phyloP scores from a whole-genome alignment of 2,797 vertebrate species.

The Odontamblyopus rebecca region DNA sequence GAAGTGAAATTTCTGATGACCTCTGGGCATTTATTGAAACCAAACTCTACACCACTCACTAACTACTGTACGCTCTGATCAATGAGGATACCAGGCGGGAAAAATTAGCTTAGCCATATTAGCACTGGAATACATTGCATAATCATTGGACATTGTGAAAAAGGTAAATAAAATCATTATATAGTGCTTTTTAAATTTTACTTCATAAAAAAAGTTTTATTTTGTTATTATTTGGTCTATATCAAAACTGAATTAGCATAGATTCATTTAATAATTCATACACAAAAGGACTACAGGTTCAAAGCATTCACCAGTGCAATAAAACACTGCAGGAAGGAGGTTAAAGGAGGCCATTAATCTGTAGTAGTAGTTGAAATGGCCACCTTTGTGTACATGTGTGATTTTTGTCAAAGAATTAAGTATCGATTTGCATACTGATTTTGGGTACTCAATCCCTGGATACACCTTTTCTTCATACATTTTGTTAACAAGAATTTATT shows the following conservation, averaged over 20 bases:
- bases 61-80: slow-evolving; percentile 25
- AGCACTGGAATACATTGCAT: not conserved
- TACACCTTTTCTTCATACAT: not conserved
- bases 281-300: not conserved
- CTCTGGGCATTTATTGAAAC: slow-evolving; percentile 24
- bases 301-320: not conserved
- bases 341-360: not conserved
- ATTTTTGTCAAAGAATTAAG: not conserved
- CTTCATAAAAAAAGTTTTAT: too few species aligned
- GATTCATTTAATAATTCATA: not conserved
- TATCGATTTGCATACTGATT: too few species aligned
- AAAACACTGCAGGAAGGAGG: not conserved
- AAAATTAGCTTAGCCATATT: not conserved
- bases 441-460: not conserved
- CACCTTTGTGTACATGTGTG: not conserved
- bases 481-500: not conserved
- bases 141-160: not conserved
- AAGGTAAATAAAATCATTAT: not conserved
- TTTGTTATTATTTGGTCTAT: too few species aligned
- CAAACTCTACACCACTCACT: slow-evolving; percentile 33
- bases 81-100: not conserved
- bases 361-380: not conserved
- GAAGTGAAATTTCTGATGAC: slow-evolving; percentile 30
- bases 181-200: too few species aligned
- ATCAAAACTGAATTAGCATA: too few species aligned